Evolutionary conservation across 2,888 invertebrate species (phyloP).

Genomic region (Hecatera dysodea): DNA sequence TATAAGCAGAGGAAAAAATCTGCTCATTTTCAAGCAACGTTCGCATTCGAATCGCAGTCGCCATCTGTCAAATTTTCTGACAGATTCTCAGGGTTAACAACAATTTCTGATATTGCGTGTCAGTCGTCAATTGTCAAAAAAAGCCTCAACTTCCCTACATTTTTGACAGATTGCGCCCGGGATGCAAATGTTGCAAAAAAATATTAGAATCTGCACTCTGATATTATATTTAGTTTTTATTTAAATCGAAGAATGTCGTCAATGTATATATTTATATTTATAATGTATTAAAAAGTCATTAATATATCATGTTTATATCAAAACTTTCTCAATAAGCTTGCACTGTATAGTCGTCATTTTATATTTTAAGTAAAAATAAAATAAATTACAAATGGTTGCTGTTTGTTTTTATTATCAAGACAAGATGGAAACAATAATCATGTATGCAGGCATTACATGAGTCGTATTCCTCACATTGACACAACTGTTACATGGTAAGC

Average conservation of each 20-base stretch:
- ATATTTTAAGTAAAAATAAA: slow-evolving; percentile 52
- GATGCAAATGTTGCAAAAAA: too few species aligned
- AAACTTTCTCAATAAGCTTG: slow-evolving; percentile 21
- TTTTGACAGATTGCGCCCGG: too few species aligned
- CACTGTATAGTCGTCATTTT: slow-evolving; percentile 30
- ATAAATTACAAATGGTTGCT: slow-evolving; percentile 60
- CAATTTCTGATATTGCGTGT: too few species aligned
- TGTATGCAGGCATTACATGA: slow-evolving; percentile 44
- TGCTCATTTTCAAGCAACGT: too few species aligned
- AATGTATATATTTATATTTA: not conserved
- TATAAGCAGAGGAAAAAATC: too few species aligned
- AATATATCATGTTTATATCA: not conserved
- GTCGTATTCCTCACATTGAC: slow-evolving; percentile 28
- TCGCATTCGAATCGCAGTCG: too few species aligned
- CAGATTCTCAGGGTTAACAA: too few species aligned
- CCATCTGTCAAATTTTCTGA: too few species aligned
- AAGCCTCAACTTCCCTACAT: too few species aligned
- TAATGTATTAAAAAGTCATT: slow-evolving; percentile 17
- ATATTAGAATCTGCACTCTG: too few species aligned
- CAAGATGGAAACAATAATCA: slow-evolving; percentile 50
- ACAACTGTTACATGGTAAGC: slow-evolving; percentile 28
- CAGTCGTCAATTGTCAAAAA: too few species aligned
- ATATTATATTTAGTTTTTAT: too few species aligned
- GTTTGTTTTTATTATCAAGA: slow-evolving; percentile 66
- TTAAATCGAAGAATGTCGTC: not conserved